Evolutionary conservation across 1,140 invertebrate species (phyloP).

Genomic region (Arctopsyche grandis): DNA sequence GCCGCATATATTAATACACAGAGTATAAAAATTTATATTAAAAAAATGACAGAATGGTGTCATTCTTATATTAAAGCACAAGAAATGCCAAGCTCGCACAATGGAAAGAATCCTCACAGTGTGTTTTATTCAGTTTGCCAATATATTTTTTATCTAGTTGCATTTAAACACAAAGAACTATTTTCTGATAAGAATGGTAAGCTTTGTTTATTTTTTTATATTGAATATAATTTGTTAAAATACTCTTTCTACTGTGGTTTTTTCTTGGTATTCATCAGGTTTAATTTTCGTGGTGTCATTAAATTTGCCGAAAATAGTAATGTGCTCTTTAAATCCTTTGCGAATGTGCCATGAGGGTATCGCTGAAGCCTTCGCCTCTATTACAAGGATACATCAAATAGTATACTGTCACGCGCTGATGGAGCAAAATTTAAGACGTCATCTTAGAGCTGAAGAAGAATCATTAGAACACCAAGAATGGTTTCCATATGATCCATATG

Average conservation of each 20-base stretch:
- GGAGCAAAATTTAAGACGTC: slow-evolving; percentile 81
- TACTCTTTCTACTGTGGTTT: not conserved
- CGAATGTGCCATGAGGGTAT: slow-evolving; percentile 80
- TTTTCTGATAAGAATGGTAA: slow-evolving; percentile 79
- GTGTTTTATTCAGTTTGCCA: slow-evolving; percentile 93
- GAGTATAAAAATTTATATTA: slow-evolving; percentile 60
- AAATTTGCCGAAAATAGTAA: slow-evolving; percentile 85
- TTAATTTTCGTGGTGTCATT: slow-evolving; percentile 81
- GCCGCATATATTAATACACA: slow-evolving; percentile 60
- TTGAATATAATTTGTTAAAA: not conserved
- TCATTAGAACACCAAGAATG: slow-evolving; percentile 59
- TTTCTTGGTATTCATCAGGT: slow-evolving; percentile 66
- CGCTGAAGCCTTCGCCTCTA: slow-evolving; percentile 83
- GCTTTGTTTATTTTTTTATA: slow-evolving; percentile 53
- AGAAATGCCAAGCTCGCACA: slow-evolving; percentile 56
- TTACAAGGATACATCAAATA: slow-evolving; percentile 87
- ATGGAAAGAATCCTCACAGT: slow-evolving; percentile 73
- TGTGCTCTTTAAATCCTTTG: slow-evolving; percentile 86
- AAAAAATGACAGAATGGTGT: slow-evolving; percentile 64
- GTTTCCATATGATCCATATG: slow-evolving; percentile 66
- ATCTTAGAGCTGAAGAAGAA: slow-evolving; percentile 65
- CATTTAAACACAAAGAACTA: slow-evolving; percentile 87
- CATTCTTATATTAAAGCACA: slow-evolving; percentile 64
- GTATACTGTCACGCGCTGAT: slow-evolving; percentile 93
- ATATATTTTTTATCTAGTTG: slow-evolving; percentile 89